Evolutionary conservation across 2,113 vertebrate species (phyloP).

Genomic region (Bos javanicus): DNA sequence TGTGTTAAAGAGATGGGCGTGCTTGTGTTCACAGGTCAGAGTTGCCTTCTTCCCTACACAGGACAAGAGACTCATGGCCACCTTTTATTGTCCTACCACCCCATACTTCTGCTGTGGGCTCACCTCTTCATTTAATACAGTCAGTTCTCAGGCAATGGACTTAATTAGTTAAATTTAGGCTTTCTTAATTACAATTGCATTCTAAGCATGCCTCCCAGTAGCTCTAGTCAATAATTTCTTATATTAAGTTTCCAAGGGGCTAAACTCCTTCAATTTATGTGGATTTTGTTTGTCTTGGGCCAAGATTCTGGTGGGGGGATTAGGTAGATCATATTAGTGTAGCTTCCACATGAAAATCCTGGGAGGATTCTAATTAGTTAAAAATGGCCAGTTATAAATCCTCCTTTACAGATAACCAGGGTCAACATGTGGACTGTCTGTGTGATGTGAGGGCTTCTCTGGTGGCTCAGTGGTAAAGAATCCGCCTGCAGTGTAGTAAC

Average conservation of each 20-base stretch:
- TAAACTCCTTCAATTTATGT: neutral
- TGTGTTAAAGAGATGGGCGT: neutral
- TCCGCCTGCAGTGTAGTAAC: neutral
- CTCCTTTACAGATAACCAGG: neutral
- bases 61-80: neutral
- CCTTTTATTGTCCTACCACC: neutral
- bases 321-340: neutral
- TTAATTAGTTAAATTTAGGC: constrained; percentile 11
- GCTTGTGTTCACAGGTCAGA: neutral
- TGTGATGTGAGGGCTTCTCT: neutral
- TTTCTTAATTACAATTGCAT: neutral
- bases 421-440: neutral
- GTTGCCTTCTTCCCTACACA: neutral
- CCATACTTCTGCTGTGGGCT: neutral
- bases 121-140: neutral
- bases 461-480: neutral
- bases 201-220: neutral
- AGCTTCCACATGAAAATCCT: neutral
- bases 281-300: neutral
- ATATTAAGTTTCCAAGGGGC: neutral
- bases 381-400: neutral
- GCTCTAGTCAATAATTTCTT: neutral
- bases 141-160: neutral
- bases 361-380: neutral
- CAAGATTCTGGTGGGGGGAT: neutral